Conservation (phyloP, 2,113 vertebrate genomes). For the Atherinomorus stipes region DNA sequence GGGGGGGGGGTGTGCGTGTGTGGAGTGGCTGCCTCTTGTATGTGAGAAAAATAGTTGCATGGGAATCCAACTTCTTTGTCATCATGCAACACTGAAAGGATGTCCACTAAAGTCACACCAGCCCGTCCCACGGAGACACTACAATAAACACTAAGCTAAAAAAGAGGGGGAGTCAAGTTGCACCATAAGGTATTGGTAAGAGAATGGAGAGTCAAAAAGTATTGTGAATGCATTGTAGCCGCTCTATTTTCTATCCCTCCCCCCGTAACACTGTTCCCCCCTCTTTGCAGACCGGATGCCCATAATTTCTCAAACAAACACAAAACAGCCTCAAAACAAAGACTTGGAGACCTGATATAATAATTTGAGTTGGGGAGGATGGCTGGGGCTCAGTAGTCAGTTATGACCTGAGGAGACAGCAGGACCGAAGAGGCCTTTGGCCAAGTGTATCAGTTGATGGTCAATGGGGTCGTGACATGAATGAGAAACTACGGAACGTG, state of each 20-base stretch:
- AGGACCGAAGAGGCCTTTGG: slow-evolving; percentile 54
- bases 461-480: slow-evolving; percentile 65
- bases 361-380: slow-evolving; percentile 73
- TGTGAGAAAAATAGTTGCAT: slow-evolving; percentile 75
- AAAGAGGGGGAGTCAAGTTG: slow-evolving; percentile 78
- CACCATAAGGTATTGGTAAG: slow-evolving; percentile 71
- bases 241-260: slow-evolving; percentile 72
- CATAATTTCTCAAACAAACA: slow-evolving; percentile 80
- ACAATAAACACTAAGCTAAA: slow-evolving; percentile 82
- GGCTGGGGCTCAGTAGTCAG: slow-evolving; percentile 64
- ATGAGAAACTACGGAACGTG: slow-evolving; percentile 62
- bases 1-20: no score
- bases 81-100: slow-evolving; percentile 74
- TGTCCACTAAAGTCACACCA: slow-evolving; percentile 73
- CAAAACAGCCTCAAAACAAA: slow-evolving; percentile 79
- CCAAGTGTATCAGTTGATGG: slow-evolving; percentile 67
- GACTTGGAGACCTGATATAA: slow-evolving; percentile 78
- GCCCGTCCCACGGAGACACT: slow-evolving; percentile 79
- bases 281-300: slow-evolving; percentile 75
- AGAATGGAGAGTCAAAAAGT: slow-evolving; percentile 78
- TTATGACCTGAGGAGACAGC: slow-evolving; percentile 75
- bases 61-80: slow-evolving; percentile 72
- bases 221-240: slow-evolving; percentile 81
- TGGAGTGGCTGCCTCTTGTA: slow-evolving; percentile 44
- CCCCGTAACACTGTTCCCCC: slow-evolving; percentile 30